phyloP scores from a whole-genome alignment of 2,113 vertebrate species.

The Uria aalge region DNA sequence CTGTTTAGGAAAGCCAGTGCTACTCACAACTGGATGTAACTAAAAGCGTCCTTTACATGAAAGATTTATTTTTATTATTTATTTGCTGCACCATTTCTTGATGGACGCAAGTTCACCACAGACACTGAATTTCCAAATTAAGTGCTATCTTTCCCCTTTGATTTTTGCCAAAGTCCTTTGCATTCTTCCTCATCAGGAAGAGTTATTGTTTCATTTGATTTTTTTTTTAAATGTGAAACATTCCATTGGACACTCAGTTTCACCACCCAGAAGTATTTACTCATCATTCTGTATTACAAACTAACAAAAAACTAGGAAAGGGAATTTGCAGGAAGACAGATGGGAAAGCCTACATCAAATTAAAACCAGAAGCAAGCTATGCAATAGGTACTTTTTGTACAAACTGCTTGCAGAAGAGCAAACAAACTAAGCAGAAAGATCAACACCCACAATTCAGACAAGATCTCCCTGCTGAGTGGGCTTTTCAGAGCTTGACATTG shows the following conservation, averaged over 20 bases:
- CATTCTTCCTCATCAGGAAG: neutral
- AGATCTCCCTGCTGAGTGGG: neutral
- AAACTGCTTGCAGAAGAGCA: neutral
- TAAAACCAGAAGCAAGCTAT: neutral
- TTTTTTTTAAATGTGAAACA: neutral
- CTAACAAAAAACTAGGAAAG: neutral
- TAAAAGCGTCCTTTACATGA: neutral
- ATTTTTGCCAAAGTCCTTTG: neutral
- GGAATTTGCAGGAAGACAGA: neutral
- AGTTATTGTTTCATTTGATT: neutral
- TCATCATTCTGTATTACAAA: neutral
- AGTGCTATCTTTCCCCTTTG: neutral
- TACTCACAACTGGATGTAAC: neutral
- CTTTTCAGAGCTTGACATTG: neutral
- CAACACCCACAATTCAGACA: neutral
- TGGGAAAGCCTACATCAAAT: neutral
- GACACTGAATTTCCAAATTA: neutral
- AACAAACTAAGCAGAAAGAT: neutral
- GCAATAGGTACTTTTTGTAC: neutral
- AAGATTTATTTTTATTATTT: no score
- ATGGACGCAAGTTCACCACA: neutral
- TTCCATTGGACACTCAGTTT: neutral
- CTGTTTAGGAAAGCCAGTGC: neutral
- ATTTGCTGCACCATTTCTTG: neutral
- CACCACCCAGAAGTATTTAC: neutral